Evolutionary conservation across 2,797 vertebrate genomes (phyloP).

Genomic region (Dendrocincla tyrannina): DNA sequence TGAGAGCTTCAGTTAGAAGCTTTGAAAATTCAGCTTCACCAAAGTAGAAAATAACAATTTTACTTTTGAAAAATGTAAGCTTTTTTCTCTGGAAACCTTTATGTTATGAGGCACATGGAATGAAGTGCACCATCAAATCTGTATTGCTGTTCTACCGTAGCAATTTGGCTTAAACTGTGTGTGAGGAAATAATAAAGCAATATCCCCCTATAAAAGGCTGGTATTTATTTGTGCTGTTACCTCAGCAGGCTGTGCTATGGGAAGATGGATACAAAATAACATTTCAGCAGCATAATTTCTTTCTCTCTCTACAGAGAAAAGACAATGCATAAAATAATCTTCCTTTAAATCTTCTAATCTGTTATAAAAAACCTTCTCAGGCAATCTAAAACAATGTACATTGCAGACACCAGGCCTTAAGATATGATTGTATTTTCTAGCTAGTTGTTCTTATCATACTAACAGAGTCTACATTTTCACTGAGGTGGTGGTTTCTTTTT

Average conservation of each 20-base stretch:
- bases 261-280: neutral
- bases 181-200: constrained; percentile 23
- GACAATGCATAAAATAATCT: neutral
- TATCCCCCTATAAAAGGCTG: neutral
- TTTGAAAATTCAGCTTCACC: neutral
- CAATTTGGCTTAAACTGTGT: neutral
- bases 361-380: neutral
- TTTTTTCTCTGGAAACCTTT: neutral
- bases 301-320: neutral
- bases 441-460: neutral
- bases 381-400: neutral
- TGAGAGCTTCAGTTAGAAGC: neutral
- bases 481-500: neutral
- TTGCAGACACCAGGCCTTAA: neutral
- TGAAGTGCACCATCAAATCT: neutral
- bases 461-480: neutral
- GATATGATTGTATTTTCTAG: neutral
- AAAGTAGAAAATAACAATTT: neutral
- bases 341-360: neutral
- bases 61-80: neutral
- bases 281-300: neutral
- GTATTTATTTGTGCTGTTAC: neutral
- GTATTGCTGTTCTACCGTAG: neutral
- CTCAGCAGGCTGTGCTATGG: neutral
- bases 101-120: neutral